phyloP scores from a whole-genome alignment of 2,797 vertebrate genomes.

The Propithecus deckenii region DNA sequence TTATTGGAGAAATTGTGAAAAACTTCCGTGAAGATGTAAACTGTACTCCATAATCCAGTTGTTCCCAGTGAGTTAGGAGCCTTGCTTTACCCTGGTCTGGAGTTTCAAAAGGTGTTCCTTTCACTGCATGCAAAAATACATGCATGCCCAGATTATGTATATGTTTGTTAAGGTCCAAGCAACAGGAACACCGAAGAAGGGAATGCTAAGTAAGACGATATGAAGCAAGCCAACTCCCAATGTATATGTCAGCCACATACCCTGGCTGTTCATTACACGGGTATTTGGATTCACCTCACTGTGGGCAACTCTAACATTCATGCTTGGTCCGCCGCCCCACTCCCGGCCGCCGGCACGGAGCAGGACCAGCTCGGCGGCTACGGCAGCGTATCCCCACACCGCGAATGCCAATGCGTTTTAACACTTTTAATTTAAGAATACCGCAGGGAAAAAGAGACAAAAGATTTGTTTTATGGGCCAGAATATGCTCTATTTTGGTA shows the following conservation, averaged over 20 bases:
- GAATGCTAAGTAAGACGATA: conserved; percentile 96
- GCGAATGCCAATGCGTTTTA: fast-evolving
- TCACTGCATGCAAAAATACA: conserved; percentile 98
- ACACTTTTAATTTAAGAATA: conserved; percentile 5
- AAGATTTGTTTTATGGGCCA: conserved; percentile 1
- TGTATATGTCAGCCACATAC: conserved; percentile 97
- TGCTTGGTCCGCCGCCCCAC: conserved; percentile 82
- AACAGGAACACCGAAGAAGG: conserved; percentile 96
- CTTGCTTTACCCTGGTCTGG: conserved; percentile 98
- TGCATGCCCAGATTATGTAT: conserved; percentile 99
- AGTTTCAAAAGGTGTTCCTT: conserved; percentile 98
- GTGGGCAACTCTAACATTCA: conserved; percentile 99
- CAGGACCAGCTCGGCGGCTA: fast-evolving
- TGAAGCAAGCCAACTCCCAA: conserved; percentile 96
- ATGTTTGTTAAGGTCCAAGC: conserved; percentile 97
- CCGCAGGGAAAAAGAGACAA: neutral
- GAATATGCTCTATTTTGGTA: neutral
- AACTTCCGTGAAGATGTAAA: conserved; percentile 99
- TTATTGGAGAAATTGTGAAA: conserved; percentile 98
- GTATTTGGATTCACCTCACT: conserved; percentile 99
- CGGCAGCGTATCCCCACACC: fast-evolving
- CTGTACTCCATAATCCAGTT: conserved; percentile 97
- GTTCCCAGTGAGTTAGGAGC: conserved; percentile 98
- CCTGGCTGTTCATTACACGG: conserved; percentile 97
- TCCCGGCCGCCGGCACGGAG: neutral